phyloP scores from a whole-genome alignment of 2,113 vertebrate species.

The Ptyas mucosa region DNA sequence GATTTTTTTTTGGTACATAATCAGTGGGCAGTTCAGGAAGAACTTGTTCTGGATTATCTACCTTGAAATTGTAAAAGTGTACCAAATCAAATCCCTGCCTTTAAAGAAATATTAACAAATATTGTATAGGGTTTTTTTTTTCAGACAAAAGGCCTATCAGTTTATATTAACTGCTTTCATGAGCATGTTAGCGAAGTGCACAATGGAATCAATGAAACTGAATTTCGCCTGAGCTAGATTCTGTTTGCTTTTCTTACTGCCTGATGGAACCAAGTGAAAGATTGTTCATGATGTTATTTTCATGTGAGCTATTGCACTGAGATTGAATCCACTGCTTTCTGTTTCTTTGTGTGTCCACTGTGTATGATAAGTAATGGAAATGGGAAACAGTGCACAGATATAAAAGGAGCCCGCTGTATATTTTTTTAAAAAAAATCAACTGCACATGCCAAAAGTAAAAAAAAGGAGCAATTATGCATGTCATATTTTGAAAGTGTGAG shows the following conservation, averaged over 20 bases:
- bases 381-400: neutral
- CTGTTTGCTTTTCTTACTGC: neutral
- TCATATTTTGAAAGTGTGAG: neutral
- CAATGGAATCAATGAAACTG: neutral
- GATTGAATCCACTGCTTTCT: neutral
- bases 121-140: neutral
- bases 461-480: constrained; percentile 11
- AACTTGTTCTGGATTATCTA: neutral
- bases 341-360: neutral
- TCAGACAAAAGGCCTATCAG: neutral
- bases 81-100: neutral
- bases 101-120: neutral
- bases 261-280: neutral
- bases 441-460: neutral
- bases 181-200: too few species aligned
- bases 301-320: neutral
- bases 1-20: neutral
- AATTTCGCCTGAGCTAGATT: neutral
- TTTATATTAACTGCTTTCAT: neutral
- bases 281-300: neutral
- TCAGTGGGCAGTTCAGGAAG: neutral
- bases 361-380: neutral
- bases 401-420: neutral
- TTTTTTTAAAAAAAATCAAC: neutral
- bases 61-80: neutral